phyloP scores from a whole-genome alignment of 2,797 vertebrate species.

The Danionella dracula region DNA sequence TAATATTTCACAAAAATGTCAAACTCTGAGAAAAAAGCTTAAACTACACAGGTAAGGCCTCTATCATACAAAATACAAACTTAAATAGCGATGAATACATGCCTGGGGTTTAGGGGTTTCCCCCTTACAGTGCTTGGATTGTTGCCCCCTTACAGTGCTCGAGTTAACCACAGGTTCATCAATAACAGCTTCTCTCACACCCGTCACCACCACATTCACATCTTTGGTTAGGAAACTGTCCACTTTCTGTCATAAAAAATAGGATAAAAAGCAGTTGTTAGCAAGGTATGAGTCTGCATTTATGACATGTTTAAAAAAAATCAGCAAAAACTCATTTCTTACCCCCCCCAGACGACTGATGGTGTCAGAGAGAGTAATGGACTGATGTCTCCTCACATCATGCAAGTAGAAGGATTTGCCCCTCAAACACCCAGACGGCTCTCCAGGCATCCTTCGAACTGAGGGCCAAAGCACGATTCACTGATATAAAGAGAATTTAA shows the following conservation, averaged over 20 bases:
- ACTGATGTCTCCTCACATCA: slow-evolving; percentile 67
- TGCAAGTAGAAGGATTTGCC: slow-evolving; percentile 85
- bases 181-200: slow-evolving; percentile 61
- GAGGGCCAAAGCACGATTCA: neutral
- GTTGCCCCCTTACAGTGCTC: slow-evolving; percentile 13
- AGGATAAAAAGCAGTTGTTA: neutral
- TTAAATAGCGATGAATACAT: slow-evolving; percentile 9
- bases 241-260: slow-evolving; percentile 51
- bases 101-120: slow-evolving; percentile 58
- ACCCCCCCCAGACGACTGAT: slow-evolving; percentile 78
- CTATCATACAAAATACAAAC: too few relatives aligned
- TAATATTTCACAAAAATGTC: neutral
- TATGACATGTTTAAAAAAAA: too few relatives aligned
- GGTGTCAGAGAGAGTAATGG: slow-evolving; percentile 64
- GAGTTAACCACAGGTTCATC: slow-evolving; percentile 25
- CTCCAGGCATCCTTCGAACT: slow-evolving; percentile 10
- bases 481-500: neutral
- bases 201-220: slow-evolving; percentile 79
- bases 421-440: slow-evolving; percentile 52
- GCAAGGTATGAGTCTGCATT: too few relatives aligned
- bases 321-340: slow-evolving; percentile 34
- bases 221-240: slow-evolving; percentile 92
- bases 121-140: too few relatives aligned
- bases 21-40: neutral
- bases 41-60: too few relatives aligned